These are phyloP conservation scores for Clusia tigrina DNA, from an alignment of 2,888 invertebrate genomes.

Conservation along the genomic window DNA sequence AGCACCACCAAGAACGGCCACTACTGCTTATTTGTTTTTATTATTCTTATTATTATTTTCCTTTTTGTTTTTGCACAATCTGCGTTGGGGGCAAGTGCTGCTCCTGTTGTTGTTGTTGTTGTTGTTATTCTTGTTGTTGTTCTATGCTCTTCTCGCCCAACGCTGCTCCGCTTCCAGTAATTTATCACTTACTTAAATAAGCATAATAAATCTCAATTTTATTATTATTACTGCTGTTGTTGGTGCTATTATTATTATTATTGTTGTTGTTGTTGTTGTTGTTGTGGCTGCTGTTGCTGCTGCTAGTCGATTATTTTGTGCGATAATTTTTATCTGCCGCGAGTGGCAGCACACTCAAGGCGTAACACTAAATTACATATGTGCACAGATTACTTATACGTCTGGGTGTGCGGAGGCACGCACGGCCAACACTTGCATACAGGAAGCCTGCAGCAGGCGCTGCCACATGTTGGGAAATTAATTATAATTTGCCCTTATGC, in stretches of 20 bases:
- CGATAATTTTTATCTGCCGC: conserved; percentile 2
- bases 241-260: neutral
- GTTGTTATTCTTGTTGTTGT: conserved; percentile 38
- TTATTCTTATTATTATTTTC: neutral
- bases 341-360: neutral
- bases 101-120: conserved; percentile 14
- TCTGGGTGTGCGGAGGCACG: neutral
- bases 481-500: conserved; percentile 42
- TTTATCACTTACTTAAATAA: conserved; percentile 58
- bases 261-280: neutral
- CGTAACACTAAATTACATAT: neutral
- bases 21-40: neutral
- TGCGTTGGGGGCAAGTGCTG: neutral
- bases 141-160: conserved; percentile 52
- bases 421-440: neutral
- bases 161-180: conserved; percentile 46
- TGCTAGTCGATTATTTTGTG: conserved; percentile 2
- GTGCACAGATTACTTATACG: no score
- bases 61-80: neutral
- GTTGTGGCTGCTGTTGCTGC: neutral
- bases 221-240: conserved; percentile 40
- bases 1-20: neutral
- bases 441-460: no score
- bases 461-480: neutral
- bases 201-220: conserved; percentile 57